Evolutionary conservation across 2,113 vertebrate species (phyloP), one percentile per base, ranked within the genome.

Genomic region (Hyperopisus bebe): DNA sequence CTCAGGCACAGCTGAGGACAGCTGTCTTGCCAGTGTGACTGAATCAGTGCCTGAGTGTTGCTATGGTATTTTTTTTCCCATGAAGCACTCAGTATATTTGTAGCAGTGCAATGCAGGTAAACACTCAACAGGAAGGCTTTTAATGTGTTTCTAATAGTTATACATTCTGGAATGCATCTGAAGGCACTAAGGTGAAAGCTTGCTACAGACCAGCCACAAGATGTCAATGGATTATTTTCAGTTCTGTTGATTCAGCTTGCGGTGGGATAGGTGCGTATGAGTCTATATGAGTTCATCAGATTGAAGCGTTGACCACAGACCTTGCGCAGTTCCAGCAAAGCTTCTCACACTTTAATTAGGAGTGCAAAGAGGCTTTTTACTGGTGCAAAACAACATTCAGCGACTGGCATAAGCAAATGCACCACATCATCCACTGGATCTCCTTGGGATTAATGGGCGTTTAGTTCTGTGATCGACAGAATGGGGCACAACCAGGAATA

Each of bases 31-130:
- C 82, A 47, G 44, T 84, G 39, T 84, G 82, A 47, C 82, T 84
- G 82, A 84, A 84, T 47, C 82, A n/a, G 82, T 84, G 82, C 39
- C 44, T 47, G 24, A n/a, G 44, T 47, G 82, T 84, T 84, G 82
- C 82, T 84, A 84, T 84, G 82, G 82, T 47, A 84, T 44, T 47
- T 84, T 21, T 77, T 24, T 84, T 3, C 42, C 82, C 44, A 84
- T 9, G 82, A 77, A 77, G 31, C 62, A 66, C 62, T 66, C 62
- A 11, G n/a, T 77, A 77, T 19, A 77, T 77, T 77, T 77, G 70
- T 77, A 39, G 70, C 82, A 44, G 24, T 84, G 82, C 82, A 46
- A 19, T 47, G 82, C 42, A 84, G 39, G 21, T 84, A 19, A 47
- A 46, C 82, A 47, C 17, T 84, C 82, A 84, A n/a, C 24, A 44